Evolutionary conservation across 2,888 invertebrate species (phyloP).

Genomic region (Loripinus fragilis): DNA sequence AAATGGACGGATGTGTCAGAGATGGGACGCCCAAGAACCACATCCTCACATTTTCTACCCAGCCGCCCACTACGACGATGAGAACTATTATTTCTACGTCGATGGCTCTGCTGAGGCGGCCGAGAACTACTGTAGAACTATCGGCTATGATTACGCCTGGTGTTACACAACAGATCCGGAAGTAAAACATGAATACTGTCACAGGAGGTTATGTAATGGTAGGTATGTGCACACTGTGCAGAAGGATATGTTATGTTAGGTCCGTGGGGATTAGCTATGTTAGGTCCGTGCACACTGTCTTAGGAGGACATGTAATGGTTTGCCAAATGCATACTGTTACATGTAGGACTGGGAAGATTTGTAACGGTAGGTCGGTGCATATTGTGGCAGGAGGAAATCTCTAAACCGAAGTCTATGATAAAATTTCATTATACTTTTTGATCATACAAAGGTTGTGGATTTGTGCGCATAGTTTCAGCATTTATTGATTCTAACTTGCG

Average conservation of each 20-base stretch:
- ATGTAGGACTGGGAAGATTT: too few relatives aligned
- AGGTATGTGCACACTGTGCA: not conserved
- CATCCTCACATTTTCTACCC: not conserved
- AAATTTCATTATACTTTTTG: too few relatives aligned
- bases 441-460: too few relatives aligned
- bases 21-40: not conserved
- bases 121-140: not conserved
- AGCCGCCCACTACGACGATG: not conserved
- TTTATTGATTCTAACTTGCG: too few relatives aligned
- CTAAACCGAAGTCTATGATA: too few relatives aligned
- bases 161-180: slow-evolving; percentile 4
- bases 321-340: too few relatives aligned
- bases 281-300: too few relatives aligned
- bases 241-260: not conserved
- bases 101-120: not conserved
- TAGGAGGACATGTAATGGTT: too few relatives aligned
- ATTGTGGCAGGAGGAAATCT: too few relatives aligned
- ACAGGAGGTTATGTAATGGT: not conserved
- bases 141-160: not conserved
- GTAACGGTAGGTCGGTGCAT: too few relatives aligned
- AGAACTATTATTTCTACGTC: not conserved
- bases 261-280: not conserved
- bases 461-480: too few relatives aligned
- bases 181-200: not conserved
- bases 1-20: not conserved